Conservation (phyloP, 2,888 invertebrate genomes). For the Gnatocerus cornutus region DNA sequence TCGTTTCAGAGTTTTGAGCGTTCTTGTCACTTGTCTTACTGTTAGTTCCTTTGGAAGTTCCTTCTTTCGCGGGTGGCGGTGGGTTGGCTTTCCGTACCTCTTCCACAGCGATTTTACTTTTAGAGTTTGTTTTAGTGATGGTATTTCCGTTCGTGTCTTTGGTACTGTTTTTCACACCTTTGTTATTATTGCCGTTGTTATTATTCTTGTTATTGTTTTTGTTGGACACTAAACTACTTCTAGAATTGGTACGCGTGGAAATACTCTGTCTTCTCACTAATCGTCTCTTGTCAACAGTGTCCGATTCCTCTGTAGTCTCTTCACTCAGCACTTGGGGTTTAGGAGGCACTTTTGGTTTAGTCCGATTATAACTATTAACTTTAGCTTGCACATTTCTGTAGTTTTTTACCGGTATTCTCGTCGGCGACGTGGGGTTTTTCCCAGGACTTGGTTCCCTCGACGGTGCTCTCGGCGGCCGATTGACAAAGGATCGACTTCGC, state of each 20-base stretch:
- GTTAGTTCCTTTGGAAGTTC: too few relatives aligned
- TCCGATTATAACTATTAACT: slow-evolving; percentile 67
- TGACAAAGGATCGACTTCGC: slow-evolving; percentile 51
- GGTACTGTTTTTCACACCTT: slow-evolving; percentile 26
- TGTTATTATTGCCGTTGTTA: slow-evolving; percentile 45
- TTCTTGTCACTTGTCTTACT: slow-evolving; percentile 18
- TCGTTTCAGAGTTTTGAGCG: slow-evolving; percentile 6
- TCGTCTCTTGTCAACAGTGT: slow-evolving; percentile 43
- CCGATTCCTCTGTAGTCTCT: slow-evolving; percentile 56
- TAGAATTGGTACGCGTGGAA: slow-evolving; percentile 55
- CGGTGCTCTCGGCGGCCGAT: slow-evolving; percentile 55
- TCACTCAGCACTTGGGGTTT: slow-evolving; percentile 65
- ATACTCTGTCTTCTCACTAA: slow-evolving; percentile 60
- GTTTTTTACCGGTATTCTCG: slow-evolving; percentile 60
- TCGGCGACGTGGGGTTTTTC: slow-evolving; percentile 62
- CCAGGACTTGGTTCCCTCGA: slow-evolving; percentile 64
- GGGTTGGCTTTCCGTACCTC: slow-evolving; percentile 10
- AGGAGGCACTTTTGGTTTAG: slow-evolving; percentile 69
- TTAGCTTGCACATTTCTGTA: slow-evolving; percentile 69
- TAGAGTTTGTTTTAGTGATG: slow-evolving; percentile 42
- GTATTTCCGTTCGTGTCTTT: slow-evolving; percentile 41
- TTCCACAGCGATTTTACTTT: slow-evolving; percentile 34
- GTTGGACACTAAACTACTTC: slow-evolving; percentile 49
- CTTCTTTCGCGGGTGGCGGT: background rate
- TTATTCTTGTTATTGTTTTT: slow-evolving; percentile 44